Evolutionary conservation across 2,113 vertebrate species (phyloP).

Genomic region (Entosphenus tridentatus): DNA sequence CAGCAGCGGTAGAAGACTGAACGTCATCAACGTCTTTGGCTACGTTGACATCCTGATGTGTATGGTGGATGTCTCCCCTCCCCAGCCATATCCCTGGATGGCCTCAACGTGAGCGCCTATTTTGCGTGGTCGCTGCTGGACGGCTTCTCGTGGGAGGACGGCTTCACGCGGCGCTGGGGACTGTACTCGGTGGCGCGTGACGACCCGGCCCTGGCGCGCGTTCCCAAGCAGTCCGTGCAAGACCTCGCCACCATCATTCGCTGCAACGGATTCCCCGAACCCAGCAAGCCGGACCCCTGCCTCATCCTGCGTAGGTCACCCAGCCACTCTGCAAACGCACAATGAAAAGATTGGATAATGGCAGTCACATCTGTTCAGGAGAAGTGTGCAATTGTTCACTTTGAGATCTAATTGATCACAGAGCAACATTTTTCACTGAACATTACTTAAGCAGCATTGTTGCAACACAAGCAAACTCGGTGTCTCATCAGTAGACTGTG

Average conservation of each 20-base stretch:
- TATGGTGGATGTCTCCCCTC: not conserved
- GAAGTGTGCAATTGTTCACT: no score
- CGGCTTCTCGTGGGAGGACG: not conserved
- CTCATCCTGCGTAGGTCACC: slow-evolving; percentile 13
- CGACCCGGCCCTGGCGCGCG: not conserved
- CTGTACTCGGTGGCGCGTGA: not conserved
- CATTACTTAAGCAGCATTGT: no score
- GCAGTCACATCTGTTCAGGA: no score
- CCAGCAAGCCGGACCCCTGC: slow-evolving; percentile 32
- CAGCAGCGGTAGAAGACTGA: no score
- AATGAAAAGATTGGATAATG: no score
- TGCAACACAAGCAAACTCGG: no score
- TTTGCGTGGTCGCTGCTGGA: slow-evolving; percentile 3
- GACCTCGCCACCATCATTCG: slow-evolving; percentile 3
- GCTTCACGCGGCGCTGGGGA: not conserved
- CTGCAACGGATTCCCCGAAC: slow-evolving; percentile 13
- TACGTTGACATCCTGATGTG: no score
- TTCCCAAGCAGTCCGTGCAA: not conserved
- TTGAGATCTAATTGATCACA: no score
- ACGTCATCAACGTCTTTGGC: no score
- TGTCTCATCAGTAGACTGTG: no score
- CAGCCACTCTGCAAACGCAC: no score
- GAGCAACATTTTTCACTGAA: no score
- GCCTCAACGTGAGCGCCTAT: slow-evolving; percentile 3
- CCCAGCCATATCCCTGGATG: not conserved